Evolutionary conservation across 2,888 invertebrate genomes (phyloP).

Genomic region (Cephus rjabovi): DNA sequence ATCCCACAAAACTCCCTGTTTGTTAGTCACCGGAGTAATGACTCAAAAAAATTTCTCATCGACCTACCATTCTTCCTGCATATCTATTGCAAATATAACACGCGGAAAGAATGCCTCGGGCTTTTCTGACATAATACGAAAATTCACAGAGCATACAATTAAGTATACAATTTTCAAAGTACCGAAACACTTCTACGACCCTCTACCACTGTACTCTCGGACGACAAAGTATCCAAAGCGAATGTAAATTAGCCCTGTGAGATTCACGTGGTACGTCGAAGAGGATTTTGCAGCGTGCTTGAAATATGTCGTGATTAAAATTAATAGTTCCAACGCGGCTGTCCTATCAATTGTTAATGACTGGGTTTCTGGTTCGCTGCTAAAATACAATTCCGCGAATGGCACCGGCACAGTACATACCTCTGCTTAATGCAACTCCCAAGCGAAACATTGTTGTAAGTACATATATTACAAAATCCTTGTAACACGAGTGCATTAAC

Average conservation of each 20-base stretch:
- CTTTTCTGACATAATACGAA: neutral
- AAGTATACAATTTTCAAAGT: neutral
- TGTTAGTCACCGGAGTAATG: neutral
- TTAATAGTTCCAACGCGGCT: neutral
- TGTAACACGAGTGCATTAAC: conserved; percentile 8
- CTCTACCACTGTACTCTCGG: neutral
- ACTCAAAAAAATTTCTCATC: conserved; percentile 17
- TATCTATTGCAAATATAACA: conserved; percentile 7
- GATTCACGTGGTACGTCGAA: neutral
- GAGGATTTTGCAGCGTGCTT: neutral
- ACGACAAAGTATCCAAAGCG: neutral
- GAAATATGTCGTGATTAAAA: neutral
- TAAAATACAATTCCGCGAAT: neutral
- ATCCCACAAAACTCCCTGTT: too few species aligned
- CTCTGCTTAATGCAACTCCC: neutral
- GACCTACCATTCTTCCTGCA: conserved; percentile 20
- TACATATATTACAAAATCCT: conserved; percentile 9
- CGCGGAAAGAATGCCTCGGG: neutral
- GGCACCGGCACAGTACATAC: neutral
- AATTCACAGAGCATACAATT: neutral
- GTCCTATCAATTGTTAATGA: neutral
- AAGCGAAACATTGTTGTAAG: neutral
- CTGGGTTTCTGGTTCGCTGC: neutral
- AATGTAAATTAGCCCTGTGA: neutral
- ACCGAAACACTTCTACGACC: neutral